These are phyloP conservation scores for Alcedo atthis DNA, from an alignment of 2,797 vertebrate genomes.

Conservation along the genomic window DNA sequence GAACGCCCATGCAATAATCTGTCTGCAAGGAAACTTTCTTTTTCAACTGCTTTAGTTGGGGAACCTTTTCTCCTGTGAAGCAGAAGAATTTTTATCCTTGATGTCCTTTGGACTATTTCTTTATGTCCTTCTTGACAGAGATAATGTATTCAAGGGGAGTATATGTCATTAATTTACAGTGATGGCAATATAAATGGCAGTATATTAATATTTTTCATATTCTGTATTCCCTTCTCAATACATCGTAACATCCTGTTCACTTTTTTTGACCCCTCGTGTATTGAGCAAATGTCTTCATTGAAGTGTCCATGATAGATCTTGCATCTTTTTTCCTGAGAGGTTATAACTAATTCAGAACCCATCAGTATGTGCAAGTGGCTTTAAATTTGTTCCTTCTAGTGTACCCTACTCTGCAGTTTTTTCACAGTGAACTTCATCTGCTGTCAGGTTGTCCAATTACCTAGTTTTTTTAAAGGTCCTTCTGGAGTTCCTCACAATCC, in stretches of 20 bases:
- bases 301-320: constrained; percentile 27
- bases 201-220: constrained; percentile 68
- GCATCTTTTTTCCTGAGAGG: constrained; percentile 60
- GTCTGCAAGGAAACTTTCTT: not conserved
- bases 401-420: constrained; percentile 62
- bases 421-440: constrained; percentile 69
- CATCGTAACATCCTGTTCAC: constrained; percentile 31
- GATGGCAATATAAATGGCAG: constrained; percentile 66
- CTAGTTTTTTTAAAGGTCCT: constrained; percentile 70
- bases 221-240: constrained; percentile 63
- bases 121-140: constrained; percentile 56
- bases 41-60: not conserved
- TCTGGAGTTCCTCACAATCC: constrained; percentile 47
- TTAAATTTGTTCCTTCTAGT: constrained; percentile 64
- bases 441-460: constrained; percentile 70
- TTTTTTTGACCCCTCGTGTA: constrained; percentile 59
- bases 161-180: constrained; percentile 59
- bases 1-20: not conserved
- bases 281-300: constrained; percentile 52
- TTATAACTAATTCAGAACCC: constrained; percentile 65
- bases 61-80: not conserved
- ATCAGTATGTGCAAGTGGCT: constrained; percentile 56
- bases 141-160: constrained; percentile 55
- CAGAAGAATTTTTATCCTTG: constrained; percentile 34
- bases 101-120: constrained; percentile 57